Conservation (phyloP, 2,888 invertebrate species). For the Physocephala rufipes region DNA sequence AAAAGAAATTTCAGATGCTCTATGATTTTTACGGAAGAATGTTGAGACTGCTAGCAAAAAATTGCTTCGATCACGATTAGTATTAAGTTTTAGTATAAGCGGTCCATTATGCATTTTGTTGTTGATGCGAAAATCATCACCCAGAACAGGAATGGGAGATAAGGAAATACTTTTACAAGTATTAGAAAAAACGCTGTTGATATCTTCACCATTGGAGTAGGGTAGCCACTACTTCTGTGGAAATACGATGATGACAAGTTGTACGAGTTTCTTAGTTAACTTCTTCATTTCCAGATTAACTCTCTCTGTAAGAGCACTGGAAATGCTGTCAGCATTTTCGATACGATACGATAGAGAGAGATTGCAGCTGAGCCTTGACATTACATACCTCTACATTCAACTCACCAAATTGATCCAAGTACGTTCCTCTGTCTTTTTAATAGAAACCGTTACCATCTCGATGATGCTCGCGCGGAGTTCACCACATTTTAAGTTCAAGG, state of each 20-base stretch:
- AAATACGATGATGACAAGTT: not conserved
- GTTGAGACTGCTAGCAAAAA: not conserved
- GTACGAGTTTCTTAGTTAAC: not conserved
- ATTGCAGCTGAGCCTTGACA: not conserved
- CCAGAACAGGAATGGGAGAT: not conserved
- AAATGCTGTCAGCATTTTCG: not conserved
- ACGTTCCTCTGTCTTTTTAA: not conserved
- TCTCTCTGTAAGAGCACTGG: not conserved
- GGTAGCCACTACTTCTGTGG: not conserved
- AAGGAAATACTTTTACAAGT: not conserved
- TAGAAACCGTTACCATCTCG: not conserved
- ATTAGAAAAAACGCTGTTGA: not conserved
- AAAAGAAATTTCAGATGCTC: not conserved
- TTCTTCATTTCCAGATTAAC: not conserved
- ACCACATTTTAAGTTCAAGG: not conserved
- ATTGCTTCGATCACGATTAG: not conserved
- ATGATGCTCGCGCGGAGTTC: not conserved
- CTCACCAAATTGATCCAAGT: slow-evolving; percentile 1
- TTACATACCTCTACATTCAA: not conserved
- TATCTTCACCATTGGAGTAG: not conserved
- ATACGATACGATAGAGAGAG: not conserved
- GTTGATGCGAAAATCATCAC: not conserved
- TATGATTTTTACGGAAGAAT: not conserved
- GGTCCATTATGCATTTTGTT: not conserved
- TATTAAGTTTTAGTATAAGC: not conserved